Evolutionary conservation across 2,797 vertebrate species (phyloP).

Genomic region (Gadopsis bispinosus): DNA sequence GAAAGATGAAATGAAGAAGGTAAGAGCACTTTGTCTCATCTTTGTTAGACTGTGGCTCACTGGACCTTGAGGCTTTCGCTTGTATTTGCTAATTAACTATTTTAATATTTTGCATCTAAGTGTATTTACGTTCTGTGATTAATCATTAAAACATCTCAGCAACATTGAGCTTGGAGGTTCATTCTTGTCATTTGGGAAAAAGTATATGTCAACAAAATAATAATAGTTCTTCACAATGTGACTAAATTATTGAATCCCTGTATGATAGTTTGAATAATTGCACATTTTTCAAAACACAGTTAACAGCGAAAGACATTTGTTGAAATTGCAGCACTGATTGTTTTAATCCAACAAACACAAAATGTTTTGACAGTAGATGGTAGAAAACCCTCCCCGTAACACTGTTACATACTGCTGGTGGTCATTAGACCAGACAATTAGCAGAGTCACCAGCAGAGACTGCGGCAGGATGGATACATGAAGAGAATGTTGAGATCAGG

Average conservation of each 20-base stretch:
- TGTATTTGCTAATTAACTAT: background rate
- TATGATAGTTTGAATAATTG: background rate
- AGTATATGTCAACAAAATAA: background rate
- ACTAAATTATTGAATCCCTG: background rate
- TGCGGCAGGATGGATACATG: background rate
- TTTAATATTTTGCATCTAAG: background rate
- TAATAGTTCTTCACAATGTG: background rate
- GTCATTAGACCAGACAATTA: conserved; percentile 13
- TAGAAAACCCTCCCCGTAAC: background rate
- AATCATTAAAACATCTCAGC: background rate
- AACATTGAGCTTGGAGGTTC: background rate
- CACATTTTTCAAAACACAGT: background rate
- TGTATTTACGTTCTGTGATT: background rate
- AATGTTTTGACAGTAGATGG: background rate
- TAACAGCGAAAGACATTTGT: background rate
- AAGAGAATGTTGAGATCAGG: background rate
- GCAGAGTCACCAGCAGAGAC: conserved; percentile 22
- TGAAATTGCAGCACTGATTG: background rate
- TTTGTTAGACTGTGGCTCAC: background rate
- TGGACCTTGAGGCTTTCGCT: background rate
- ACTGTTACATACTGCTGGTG: conserved; percentile 13
- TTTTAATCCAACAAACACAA: background rate
- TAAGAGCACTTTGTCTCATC: conserved; percentile 54
- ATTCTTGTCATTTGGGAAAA: background rate
- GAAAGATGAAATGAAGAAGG: conserved; percentile 82